Evolutionary conservation across 2,797 vertebrate genomes (phyloP).

Genomic region (Nyctibius grandis): DNA sequence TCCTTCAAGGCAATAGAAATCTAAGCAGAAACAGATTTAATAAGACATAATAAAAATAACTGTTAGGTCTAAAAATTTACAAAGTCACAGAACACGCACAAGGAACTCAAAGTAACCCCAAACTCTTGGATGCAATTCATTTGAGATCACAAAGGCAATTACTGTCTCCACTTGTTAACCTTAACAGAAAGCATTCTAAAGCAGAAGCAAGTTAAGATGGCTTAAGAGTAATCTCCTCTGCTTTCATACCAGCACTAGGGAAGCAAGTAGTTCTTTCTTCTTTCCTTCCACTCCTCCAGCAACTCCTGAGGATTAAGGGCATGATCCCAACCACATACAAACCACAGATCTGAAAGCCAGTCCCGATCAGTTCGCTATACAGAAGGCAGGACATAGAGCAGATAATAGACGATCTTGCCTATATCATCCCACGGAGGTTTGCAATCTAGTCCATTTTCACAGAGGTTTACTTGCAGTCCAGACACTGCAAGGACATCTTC

Average conservation of each 20-base stretch:
- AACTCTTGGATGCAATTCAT: background rate
- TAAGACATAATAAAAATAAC: background rate
- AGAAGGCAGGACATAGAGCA: background rate
- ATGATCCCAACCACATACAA: background rate
- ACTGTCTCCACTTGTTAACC: background rate
- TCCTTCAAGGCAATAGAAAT: conserved; percentile 85
- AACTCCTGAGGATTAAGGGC: background rate
- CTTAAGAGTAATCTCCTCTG: background rate
- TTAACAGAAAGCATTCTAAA: background rate
- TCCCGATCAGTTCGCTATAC: background rate
- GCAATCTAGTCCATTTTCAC: background rate
- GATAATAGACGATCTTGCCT: no score
- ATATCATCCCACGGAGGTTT: background rate
- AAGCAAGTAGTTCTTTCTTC: background rate
- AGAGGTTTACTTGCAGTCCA: background rate
- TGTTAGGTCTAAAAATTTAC: background rate
- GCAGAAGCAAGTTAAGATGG: background rate
- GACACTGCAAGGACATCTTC: background rate
- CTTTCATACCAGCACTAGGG: background rate
- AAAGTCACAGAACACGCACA: background rate
- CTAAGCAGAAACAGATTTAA: conserved; percentile 68
- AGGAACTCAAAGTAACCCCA: background rate
- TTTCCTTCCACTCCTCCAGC: background rate
- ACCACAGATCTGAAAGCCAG: background rate
- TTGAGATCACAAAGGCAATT: background rate